Evolutionary conservation across 2,888 invertebrate species (phyloP), one percentile per base, ranked within the genome.

Genomic region (Fragum whitleyi): DNA sequence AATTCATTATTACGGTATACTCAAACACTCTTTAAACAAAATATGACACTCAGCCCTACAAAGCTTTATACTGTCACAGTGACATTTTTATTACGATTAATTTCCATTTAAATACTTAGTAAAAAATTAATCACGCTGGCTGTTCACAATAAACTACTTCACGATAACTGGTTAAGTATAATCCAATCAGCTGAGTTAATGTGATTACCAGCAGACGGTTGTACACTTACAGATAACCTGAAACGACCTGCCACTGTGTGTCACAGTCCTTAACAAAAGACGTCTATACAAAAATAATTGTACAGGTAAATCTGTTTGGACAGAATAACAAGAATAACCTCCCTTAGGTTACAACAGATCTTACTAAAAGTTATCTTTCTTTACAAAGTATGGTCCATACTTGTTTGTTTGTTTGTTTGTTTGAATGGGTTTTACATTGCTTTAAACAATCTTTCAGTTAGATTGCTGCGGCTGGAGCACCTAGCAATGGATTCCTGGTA

Each of bases 161-260:
- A 16, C 23, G 65, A 65, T 65, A 65, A 65, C 39, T 36, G 65
- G 36, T 42, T 42, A 39, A 65, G 39, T 42, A 42, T 65, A 65
- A 65, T 65, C 65, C 65, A 65, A 65, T 65, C 65, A 65, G 2
- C n/a, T 3, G 42, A 42, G 65, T 65, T 65, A 65, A 65, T 26
- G 42, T 42, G 65, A 65, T 65, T 65, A 65, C 42, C 65, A 1
- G 42, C 42, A 23, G 42, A 65, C 21, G 32, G 62, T 42, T 42
- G 65, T 65, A 65, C 23, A 65, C 36, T 42, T 28, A 42, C 1
- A 21, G 39, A 65, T 65, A 65, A 65, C 65, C 65, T 42, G 42
- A 65, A 42, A 65, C 65, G 65, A 42, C 42, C 65, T 21, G n/a
- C 65, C 2, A 62, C 28, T 42, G 23, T 7, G 42, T 39, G 65